A percentile compares a stretch with the other conserved stretches of the same genome.
Evolutionary conservation across 2,113 vertebrate genomes (phyloP).

Genomic region (Fregetta grallaria): DNA sequence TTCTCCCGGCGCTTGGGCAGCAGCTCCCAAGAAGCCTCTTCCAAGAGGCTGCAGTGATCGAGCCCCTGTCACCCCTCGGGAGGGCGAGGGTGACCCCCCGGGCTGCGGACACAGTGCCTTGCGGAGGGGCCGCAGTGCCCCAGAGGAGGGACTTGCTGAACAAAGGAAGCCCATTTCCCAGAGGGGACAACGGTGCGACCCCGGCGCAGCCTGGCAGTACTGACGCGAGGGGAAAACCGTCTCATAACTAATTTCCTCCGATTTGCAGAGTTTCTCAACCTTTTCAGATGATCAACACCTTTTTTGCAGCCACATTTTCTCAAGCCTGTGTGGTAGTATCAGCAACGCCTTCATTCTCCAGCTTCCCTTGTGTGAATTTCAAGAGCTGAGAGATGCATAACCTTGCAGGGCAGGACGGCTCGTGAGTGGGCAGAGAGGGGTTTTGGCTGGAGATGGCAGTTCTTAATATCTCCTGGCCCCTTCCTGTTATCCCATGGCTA

Average conservation of each 20-base stretch:
- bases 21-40: background rate
- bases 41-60: background rate
- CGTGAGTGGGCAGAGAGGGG: background rate
- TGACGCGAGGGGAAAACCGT: background rate
- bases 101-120: accelerated
- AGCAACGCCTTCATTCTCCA: accelerated
- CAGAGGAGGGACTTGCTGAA: accelerated
- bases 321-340: background rate
- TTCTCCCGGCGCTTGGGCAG: background rate
- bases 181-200: accelerated
- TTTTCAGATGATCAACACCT: background rate
- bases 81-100: too few species aligned
- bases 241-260: background rate
- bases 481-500: background rate
- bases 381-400: accelerated
- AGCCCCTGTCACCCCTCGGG: background rate
- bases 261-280: background rate
- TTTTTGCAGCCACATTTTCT: background rate
- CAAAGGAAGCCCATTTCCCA: background rate
- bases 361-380: too few species aligned
- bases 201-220: background rate
- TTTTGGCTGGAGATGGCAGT: background rate
- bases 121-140: background rate
- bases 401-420: background rate
- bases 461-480: background rate